These are phyloP conservation scores for Yponomeuta sedellus DNA, from an alignment of 2,888 invertebrate species.

Conservation along the genomic window DNA sequence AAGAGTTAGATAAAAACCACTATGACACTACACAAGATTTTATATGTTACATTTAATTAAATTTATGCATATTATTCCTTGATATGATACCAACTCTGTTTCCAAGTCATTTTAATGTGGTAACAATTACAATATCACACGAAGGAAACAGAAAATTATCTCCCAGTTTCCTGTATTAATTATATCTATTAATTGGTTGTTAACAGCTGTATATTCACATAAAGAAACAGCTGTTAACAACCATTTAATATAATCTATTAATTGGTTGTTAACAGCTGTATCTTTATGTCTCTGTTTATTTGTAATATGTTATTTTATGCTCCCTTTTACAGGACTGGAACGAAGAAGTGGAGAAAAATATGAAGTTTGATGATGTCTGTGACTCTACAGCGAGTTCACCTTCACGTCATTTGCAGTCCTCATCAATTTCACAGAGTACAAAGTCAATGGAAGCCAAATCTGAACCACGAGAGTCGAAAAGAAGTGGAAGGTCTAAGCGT, in stretches of 20 bases:
- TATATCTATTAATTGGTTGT: too few relatives aligned
- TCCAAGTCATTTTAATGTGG: too few relatives aligned
- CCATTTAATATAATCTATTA: too few relatives aligned
- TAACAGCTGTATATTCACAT: too few relatives aligned
- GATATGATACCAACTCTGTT: too few relatives aligned
- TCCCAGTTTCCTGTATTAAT: too few relatives aligned
- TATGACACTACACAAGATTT: too few relatives aligned
- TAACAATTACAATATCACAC: too few relatives aligned
- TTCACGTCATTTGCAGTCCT: conserved; percentile 42
- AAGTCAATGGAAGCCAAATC: conserved; percentile 29
- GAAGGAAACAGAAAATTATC: too few relatives aligned
- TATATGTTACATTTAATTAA: background rate
- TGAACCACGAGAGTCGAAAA: conserved; percentile 52
- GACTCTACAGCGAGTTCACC: conserved; percentile 54
- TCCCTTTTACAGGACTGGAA: conserved; percentile 59
- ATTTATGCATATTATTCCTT: background rate
- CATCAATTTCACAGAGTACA: conserved; percentile 43
- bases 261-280: too few relatives aligned
- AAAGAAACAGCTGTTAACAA: too few relatives aligned
- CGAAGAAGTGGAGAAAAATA: conserved; percentile 69
- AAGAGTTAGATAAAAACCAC: too few relatives aligned
- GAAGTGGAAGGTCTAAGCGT: conserved; percentile 51
- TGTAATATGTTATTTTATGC: conserved; percentile 9
- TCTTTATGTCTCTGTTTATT: background rate
- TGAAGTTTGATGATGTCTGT: conserved; percentile 59